Conservation (phyloP, 2,113 vertebrate species). For the Poicephalus meyeri region DNA sequence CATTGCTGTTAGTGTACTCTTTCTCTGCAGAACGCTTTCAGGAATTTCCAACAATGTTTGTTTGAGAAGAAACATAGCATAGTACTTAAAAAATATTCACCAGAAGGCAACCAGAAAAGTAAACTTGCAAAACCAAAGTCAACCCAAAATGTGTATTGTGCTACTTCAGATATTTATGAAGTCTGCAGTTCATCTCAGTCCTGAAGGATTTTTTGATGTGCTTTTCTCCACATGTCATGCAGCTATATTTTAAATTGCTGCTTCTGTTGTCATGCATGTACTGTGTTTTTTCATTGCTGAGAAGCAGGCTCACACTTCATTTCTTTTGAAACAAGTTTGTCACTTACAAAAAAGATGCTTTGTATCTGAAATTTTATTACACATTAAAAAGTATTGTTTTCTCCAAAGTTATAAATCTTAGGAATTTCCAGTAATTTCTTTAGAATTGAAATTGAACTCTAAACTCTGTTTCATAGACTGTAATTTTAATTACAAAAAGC, state of each 20-base stretch:
- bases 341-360: neutral
- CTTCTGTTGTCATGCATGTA: neutral
- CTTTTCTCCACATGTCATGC: neutral
- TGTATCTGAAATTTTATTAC: neutral
- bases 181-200: neutral
- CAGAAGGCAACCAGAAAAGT: neutral
- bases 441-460: neutral
- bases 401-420: neutral
- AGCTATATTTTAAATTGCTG: neutral
- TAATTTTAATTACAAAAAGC: neutral
- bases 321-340: neutral
- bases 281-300: neutral
- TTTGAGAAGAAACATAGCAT: neutral
- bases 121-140: neutral
- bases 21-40: conserved; percentile 27
- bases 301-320: neutral
- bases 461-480: neutral
- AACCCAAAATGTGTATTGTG: neutral
- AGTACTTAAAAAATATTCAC: neutral
- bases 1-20: neutral
- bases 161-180: neutral
- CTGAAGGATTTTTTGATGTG: neutral
- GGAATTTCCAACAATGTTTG: neutral
- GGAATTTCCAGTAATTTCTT: neutral
- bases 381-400: neutral